These are phyloP conservation scores for Acropora yongei DNA, from an alignment of 64 coral and sea anemone species.

Conservation along the genomic window DNA sequence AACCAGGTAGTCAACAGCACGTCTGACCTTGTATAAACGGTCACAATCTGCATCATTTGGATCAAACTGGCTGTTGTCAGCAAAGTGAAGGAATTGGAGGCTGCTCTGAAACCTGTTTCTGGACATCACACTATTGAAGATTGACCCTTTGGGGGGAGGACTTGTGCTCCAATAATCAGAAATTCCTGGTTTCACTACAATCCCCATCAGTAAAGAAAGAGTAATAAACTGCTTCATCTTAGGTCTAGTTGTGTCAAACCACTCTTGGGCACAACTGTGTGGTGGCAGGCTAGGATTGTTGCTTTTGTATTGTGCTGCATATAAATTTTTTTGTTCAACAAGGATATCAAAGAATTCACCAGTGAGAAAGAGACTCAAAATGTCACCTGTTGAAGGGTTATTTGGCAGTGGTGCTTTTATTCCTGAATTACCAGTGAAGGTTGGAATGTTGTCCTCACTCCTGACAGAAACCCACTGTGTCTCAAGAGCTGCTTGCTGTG, in stretches of 20 bases:
- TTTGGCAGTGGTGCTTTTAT: no score
- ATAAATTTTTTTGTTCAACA: background rate
- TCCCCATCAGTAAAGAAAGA: slow-evolving; percentile 42
- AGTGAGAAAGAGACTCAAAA: no score
- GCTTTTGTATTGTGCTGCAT: background rate
- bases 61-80: slow-evolving; percentile 11
- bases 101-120: slow-evolving; percentile 20
- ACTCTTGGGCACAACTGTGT: slow-evolving; percentile 7
- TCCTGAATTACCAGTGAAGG: no score
- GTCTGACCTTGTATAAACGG: slow-evolving; percentile 27
- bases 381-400: no score
- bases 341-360: no score
- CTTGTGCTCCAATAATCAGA: slow-evolving; percentile 33
- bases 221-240: slow-evolving; percentile 66
- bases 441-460: no score
- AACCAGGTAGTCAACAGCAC: slow-evolving; percentile 1
- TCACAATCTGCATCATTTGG: slow-evolving; percentile 2
- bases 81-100: slow-evolving; percentile 48
- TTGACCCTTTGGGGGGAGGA: background rate
- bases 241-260: slow-evolving; percentile 26
- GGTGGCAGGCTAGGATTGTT: background rate
- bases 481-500: no score
- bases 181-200: slow-evolving; percentile 35
- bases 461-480: no score
- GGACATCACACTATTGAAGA: slow-evolving; percentile 27